Percentiles rank a stretch among this genome's conserved stretches.
These are phyloP conservation scores for Sinopyrophorus schimmeli DNA, from an alignment of 2,888 invertebrate genomes.

Conservation along the genomic window DNA sequence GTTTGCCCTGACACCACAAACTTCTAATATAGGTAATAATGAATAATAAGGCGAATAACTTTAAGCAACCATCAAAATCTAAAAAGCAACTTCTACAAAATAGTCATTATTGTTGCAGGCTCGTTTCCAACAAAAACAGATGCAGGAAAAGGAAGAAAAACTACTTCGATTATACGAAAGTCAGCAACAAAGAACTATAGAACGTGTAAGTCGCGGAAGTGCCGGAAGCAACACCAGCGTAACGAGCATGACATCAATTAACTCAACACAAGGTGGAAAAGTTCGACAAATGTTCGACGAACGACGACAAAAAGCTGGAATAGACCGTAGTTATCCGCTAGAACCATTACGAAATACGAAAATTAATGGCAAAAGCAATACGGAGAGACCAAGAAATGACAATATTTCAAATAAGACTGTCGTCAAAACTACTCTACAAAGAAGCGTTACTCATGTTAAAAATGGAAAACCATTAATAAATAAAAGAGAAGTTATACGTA, in stretches of 20 bases:
- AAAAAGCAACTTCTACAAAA: no score
- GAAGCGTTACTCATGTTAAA: constrained; percentile 51
- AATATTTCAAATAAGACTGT: constrained; percentile 46
- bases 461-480: constrained; percentile 52
- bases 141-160: constrained; percentile 79
- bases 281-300: constrained; percentile 88
- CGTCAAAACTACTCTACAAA: constrained; percentile 50
- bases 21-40: no score
- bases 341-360: constrained; percentile 67
- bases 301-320: constrained; percentile 72
- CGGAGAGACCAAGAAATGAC: constrained; percentile 66
- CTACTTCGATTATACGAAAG: constrained; percentile 71
- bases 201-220: constrained; percentile 60
- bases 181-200: constrained; percentile 68
- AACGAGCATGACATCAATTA: constrained; percentile 44
- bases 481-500: constrained; percentile 50
- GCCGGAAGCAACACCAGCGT: constrained; percentile 56
- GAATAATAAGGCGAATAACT: no score
- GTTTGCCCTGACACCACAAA: no score
- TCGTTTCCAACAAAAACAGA: constrained; percentile 79
- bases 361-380: constrained; percentile 35
- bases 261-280: constrained; percentile 20
- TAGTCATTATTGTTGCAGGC: constrained; percentile 60
- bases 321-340: constrained; percentile 80
- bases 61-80: no score